Evolutionary conservation across 2,797 vertebrate species (phyloP), one percentile per base, ranked within the genome.

Genomic region (Passerculus sandwichensis): DNA sequence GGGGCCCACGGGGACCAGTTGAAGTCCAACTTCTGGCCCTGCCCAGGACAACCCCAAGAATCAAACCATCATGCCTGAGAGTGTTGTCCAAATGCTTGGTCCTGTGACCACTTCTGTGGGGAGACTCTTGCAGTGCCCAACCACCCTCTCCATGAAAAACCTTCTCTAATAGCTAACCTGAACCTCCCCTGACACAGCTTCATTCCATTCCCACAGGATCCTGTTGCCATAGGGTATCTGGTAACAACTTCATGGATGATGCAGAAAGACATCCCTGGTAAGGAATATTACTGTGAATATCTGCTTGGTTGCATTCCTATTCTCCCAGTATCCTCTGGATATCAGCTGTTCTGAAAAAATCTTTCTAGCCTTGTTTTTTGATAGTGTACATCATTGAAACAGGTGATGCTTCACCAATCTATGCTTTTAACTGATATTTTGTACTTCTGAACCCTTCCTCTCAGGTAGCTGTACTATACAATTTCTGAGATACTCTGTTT

Each of bases 101-200:
- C 13, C 75, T 65, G 32, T 20, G 38, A 45, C 15, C 13, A 17
- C 13, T 27, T 59, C 23, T 42, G 13, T 45, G 36, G 16, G 32
- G 23, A 65, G 23, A 5, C 23, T 66, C 9, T 30, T 53, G 20
- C n/a, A 53, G n/a, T 12, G 19, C 19, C 13, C 23, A n/a, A 2
- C 6, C 45, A 59, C 13, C 4, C 10, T 11, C 38, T 40, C 0
- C 0, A 19, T 21, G 38, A 40, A 53, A 65, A 74, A 21, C 13
- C 20, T 48, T 48, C 34, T 42, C 34, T 48, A 56, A 26, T 18
- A 26, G 15, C n/a, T 66, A 34, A 34, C 4, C n/a, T 67, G 71
- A 80, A 34, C 29, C 21, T 66, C 14, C n/a, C 11, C 20, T 30
- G 10, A 8, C 25, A 66, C 25, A 15, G 7, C 16, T 29, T 38